Evolutionary conservation across 2,888 invertebrate species (phyloP), one percentile per base, ranked within the genome.

Genomic region (Drosophila cognata): DNA sequence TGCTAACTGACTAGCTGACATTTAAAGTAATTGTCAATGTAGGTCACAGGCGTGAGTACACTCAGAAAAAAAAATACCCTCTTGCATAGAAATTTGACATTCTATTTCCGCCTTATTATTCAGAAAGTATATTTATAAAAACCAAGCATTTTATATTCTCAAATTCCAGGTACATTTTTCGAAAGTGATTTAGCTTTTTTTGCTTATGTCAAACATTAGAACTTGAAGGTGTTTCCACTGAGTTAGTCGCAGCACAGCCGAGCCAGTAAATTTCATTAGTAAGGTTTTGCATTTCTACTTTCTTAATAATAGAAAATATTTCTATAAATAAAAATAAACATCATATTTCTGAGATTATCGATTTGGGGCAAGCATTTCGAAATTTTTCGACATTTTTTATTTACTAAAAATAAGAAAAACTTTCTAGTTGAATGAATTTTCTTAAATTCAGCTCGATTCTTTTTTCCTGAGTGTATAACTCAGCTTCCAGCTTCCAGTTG

Each of bases 1-100:
- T n/a, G 29, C 60, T 60, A 51, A 51, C 68, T 25, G 43, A 41
- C 56, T 50, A 56, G 21, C 56, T 51, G 50, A 41, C 55, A 67
- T 56, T 67, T 18, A 10, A 25, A 46, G 46, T 46, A 46, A 46
- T 46, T 46, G 46, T 25, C 25, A 25, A 46, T 46, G 25, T 46
- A 16, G 46, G 25, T 46, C 46, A 46, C 8, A 16, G 16, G 46
- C 46, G 25, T 46, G 2, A 16, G 25, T 46, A 46, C 46, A 46
- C 46, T 25, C 4, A 16, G 8, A 16, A 25, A 25, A 25, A 25
- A 41, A 3, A 13, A 21, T 25, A 16, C 21, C 4, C 13, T 7
- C 13, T 25, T 16, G 1, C 13, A 7, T 2, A 21, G 46, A 43
- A 21, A 43, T 13, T 13, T 13, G 21, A 11, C 41, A 41, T n/a